phyloP scores from a whole-genome alignment of 2,797 vertebrate genomes.

The Astyanax mexicanus region DNA sequence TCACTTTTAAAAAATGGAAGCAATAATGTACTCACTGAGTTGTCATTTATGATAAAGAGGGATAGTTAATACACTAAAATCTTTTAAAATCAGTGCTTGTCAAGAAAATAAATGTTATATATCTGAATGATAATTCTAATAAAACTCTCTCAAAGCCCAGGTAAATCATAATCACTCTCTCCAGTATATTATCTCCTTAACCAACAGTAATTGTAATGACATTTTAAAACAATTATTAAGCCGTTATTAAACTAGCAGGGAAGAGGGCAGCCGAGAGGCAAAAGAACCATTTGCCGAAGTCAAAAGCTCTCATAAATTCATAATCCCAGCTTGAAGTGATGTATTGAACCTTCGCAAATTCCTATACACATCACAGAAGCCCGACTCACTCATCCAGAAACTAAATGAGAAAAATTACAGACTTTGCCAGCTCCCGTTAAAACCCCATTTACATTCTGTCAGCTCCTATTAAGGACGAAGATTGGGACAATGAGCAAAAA shows the following conservation, averaged over 20 bases:
- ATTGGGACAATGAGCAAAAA: conserved; percentile 72
- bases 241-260: conserved; percentile 19
- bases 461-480: conserved; percentile 82
- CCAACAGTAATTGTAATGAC: conserved; percentile 13
- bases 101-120: background rate
- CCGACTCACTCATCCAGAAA: conserved; percentile 84
- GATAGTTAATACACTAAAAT: background rate
- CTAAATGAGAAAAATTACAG: conserved; percentile 88
- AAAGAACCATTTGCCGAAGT: conserved; percentile 37
- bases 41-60: conserved; percentile 10
- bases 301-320: conserved; percentile 75
- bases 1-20: too few species aligned
- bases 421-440: conserved; percentile 85
- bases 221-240: conserved; percentile 17
- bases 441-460: conserved; percentile 90
- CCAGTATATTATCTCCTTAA: conserved; percentile 3
- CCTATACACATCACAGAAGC: conserved; percentile 81
- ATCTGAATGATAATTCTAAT: conserved; percentile 2
- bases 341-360: conserved; percentile 82
- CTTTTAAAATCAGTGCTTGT: background rate
- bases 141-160: background rate
- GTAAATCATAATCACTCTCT: background rate
- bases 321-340: conserved; percentile 83
- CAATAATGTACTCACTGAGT: background rate
- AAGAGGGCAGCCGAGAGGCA: background rate